phyloP scores from a whole-genome alignment of 2,113 vertebrate species.

The Sakesphorus luctuosus region DNA sequence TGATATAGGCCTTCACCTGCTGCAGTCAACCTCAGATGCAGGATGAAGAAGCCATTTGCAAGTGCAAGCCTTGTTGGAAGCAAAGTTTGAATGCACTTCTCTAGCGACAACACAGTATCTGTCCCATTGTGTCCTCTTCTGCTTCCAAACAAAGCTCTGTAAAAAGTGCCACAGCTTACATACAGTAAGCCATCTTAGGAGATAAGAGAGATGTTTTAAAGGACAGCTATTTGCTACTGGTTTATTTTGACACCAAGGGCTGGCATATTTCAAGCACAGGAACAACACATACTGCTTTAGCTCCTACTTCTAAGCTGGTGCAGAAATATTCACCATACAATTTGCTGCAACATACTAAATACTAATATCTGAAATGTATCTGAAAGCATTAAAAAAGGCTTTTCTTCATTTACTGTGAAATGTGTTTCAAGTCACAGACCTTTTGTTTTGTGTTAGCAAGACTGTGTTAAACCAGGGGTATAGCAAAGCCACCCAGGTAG shows the following conservation, averaged over 20 bases:
- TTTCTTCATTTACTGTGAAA: background rate
- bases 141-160: background rate
- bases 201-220: background rate
- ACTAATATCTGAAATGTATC: background rate
- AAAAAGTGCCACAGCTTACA: background rate
- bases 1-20: background rate
- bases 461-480: background rate
- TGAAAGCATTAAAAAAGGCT: background rate
- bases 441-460: background rate
- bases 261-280: background rate
- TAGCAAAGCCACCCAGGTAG: background rate
- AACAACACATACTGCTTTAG: background rate
- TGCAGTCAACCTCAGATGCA: background rate
- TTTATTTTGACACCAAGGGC: background rate
- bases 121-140: rapidly evolving
- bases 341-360: background rate
- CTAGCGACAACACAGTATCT: background rate
- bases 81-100: background rate
- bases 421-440: background rate
- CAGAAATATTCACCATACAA: background rate
- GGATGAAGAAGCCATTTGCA: background rate
- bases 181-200: background rate
- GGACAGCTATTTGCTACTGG: background rate
- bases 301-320: background rate
- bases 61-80: background rate